Conservation (phyloP, 2,888 invertebrate genomes). For the Panopea generosa region DNA sequence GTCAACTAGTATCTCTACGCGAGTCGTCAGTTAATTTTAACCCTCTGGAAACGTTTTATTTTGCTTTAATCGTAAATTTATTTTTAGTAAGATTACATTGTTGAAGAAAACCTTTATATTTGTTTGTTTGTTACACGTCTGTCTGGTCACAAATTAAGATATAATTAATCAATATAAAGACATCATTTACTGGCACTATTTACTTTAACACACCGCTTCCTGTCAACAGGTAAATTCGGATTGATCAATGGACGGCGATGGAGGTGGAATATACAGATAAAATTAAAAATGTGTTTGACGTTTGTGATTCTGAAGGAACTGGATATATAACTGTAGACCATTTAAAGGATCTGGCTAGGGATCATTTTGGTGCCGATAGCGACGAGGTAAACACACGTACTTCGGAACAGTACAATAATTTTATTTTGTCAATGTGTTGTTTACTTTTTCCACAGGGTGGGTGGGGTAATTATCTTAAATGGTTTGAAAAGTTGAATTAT, state of each 20-base stretch:
- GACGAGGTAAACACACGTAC: slow-evolving; percentile 62
- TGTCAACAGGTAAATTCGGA: slow-evolving; percentile 53
- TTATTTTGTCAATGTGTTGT: slow-evolving; percentile 10
- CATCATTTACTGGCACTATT: no score
- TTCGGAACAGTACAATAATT: background rate
- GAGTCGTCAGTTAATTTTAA: no score
- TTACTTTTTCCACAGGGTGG: slow-evolving; percentile 32
- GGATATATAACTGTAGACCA: slow-evolving; percentile 82
- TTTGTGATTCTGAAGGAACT: slow-evolving; percentile 81
- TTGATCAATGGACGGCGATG: slow-evolving; percentile 56
- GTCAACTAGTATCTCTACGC: no score
- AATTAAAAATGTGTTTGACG: slow-evolving; percentile 80
- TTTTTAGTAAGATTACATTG: no score
- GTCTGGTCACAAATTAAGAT: no score
- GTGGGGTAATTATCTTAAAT: slow-evolving; percentile 25
- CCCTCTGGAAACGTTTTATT: no score
- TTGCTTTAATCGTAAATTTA: no score
- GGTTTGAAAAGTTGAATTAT: no score
- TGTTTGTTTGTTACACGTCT: no score
- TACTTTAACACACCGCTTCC: slow-evolving; percentile 44
- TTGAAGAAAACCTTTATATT: no score
- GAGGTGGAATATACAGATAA: slow-evolving; percentile 71
- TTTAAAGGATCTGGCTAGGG: slow-evolving; percentile 78
- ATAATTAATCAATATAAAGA: no score
- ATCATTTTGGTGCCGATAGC: slow-evolving; percentile 82